These are phyloP conservation scores for Lytechinus pictus DNA, from an alignment of 35 echinoderm and acorn worm species.

Conservation along the genomic window DNA sequence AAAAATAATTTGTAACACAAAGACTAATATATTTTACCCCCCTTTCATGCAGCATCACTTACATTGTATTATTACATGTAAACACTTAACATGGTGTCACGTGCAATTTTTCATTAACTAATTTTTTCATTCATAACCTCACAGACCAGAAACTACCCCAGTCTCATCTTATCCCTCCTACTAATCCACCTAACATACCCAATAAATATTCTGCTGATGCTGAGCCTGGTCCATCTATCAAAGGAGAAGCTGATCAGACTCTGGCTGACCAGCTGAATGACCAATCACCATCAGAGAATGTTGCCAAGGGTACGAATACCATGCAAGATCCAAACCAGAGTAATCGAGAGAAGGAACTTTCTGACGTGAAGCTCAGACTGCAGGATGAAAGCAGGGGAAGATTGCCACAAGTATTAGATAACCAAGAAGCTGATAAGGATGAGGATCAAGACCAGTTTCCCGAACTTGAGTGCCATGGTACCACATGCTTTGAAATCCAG, in stretches of 20 bases:
- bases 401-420: neutral
- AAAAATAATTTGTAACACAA: no score
- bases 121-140: neutral
- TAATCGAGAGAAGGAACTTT: neutral
- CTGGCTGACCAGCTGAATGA: slow-evolving; percentile 33
- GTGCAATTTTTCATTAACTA: neutral
- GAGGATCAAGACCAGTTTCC: neutral
- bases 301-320: neutral
- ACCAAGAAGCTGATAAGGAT: neutral
- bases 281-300: slow-evolving; percentile 19
- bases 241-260: neutral
- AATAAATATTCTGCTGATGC: neutral
- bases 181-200: slow-evolving; percentile 37
- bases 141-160: slow-evolving; percentile 34
- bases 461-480: neutral
- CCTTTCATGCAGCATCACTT: neutral
- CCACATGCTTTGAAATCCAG: neutral
- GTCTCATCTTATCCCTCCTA: slow-evolving; percentile 29
- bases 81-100: neutral
- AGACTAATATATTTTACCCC: neutral
- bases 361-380: slow-evolving; percentile 13
- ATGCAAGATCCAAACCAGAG: neutral
- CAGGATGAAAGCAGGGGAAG: slow-evolving; percentile 39
- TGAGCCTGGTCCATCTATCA: neutral
- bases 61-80: neutral